A percentile compares a stretch with the other conserved stretches of the same genome.
These are phyloP conservation scores for Phalangium opilio DNA, from an alignment of 2,888 invertebrate species.

Conservation along the genomic window DNA sequence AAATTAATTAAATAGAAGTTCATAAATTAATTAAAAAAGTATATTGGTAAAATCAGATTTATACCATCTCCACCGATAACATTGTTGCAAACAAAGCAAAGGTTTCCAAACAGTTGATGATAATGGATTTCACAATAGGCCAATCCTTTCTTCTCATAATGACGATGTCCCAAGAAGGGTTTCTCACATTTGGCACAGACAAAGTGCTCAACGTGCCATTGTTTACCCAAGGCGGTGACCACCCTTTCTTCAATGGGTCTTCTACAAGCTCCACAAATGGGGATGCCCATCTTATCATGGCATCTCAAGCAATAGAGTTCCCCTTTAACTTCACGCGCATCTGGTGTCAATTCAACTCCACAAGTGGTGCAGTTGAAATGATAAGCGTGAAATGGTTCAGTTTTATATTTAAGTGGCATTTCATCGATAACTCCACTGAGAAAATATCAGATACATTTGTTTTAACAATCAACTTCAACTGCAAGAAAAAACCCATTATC, in stretches of 20 bases:
- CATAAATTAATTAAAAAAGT: slow-evolving; percentile 7
- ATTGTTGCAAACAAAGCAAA: slow-evolving; percentile 97
- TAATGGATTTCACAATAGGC: slow-evolving; percentile 99
- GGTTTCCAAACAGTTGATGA: slow-evolving; percentile 94
- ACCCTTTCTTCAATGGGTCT: slow-evolving; percentile 97
- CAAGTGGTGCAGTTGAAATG: slow-evolving; percentile 85
- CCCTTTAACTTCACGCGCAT: slow-evolving; percentile 87
- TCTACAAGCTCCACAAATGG: slow-evolving; percentile 98
- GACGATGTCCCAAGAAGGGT: slow-evolving; percentile 95
- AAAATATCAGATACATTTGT: slow-evolving; percentile 16
- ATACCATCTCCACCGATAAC: slow-evolving; percentile 93
- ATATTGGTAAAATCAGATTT: slow-evolving; percentile 23
- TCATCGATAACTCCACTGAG: slow-evolving; percentile 75
- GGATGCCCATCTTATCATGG: slow-evolving; percentile 99
- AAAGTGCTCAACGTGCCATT: slow-evolving; percentile 99
- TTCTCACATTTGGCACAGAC: slow-evolving; percentile 99
- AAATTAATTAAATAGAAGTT: slow-evolving; percentile 36
- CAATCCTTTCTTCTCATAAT: slow-evolving; percentile 94
- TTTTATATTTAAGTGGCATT: slow-evolving; percentile 67
- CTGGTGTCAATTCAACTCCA: slow-evolving; percentile 73
- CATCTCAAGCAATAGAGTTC: slow-evolving; percentile 94
- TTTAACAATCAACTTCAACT: neutral
- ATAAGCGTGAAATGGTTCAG: slow-evolving; percentile 97
- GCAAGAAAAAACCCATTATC: slow-evolving; percentile 32
- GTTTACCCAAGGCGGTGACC: slow-evolving; percentile 93